Percentiles rank a stretch among this genome's conserved stretches.
These are phyloP conservation scores for Gastracanthus pulcherrimus DNA, from an alignment of 2,888 invertebrate species.

Conservation along the genomic window DNA sequence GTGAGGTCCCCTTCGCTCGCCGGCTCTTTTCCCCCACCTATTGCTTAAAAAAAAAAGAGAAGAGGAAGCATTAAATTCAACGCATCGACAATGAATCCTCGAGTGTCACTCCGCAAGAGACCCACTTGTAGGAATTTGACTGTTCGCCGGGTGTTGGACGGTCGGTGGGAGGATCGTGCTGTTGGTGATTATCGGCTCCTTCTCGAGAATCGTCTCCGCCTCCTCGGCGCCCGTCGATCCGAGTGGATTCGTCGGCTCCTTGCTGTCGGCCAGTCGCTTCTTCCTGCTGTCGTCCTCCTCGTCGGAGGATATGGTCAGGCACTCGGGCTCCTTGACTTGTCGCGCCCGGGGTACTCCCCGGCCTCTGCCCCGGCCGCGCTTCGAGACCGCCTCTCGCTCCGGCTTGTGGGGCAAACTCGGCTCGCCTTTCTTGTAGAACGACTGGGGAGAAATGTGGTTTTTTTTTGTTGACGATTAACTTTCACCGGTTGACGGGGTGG, in stretches of 20 bases:
- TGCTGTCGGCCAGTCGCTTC: conserved; percentile 54
- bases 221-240: conserved; percentile 61
- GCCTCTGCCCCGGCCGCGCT: conserved; percentile 66
- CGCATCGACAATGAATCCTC: background rate
- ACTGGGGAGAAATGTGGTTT: conserved; percentile 64
- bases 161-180: conserved; percentile 4
- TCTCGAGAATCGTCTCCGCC: conserved; percentile 70
- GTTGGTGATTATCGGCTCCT: conserved; percentile 69
- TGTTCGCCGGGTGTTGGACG: background rate
- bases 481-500: no score
- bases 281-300: conserved; percentile 74
- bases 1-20: background rate
- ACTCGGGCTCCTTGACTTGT: conserved; percentile 75
- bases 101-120: background rate
- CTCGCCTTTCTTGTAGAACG: conserved; percentile 70
- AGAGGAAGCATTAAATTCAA: background rate
- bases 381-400: conserved; percentile 59
- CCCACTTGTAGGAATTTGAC: conserved; percentile 21
- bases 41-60: background rate
- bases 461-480: no score
- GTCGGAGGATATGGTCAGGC: conserved; percentile 77
- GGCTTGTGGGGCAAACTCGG: conserved; percentile 14
- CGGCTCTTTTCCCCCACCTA: conserved; percentile 40
- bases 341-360: conserved; percentile 63
- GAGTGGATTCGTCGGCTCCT: conserved; percentile 47